Evolutionary conservation across 2,888 invertebrate species (phyloP).

Genomic region (Agrilus mali): DNA sequence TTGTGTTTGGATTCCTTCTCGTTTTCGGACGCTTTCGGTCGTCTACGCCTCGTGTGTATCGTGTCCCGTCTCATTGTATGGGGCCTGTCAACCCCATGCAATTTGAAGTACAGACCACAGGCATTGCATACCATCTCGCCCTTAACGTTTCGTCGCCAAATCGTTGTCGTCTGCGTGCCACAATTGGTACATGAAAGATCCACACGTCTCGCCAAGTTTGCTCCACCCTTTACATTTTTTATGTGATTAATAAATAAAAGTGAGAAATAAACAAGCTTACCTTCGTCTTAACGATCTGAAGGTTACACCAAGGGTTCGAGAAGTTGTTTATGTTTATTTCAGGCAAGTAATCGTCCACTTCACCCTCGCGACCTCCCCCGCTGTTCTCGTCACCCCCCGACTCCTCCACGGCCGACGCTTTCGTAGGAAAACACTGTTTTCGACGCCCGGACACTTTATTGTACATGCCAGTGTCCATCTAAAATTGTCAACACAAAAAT

Average conservation of each 20-base stretch:
- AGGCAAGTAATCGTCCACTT: constrained; percentile 22
- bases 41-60: constrained; percentile 84
- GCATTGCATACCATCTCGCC: constrained; percentile 99
- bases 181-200: constrained; percentile 94
- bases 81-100: constrained; percentile 88
- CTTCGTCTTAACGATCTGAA: constrained; percentile 28
- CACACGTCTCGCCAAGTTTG: constrained; percentile 41
- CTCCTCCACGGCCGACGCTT: constrained; percentile 32
- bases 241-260: too few species aligned
- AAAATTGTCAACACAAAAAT: neutral
- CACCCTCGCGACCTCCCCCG: constrained; percentile 14
- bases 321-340: constrained; percentile 28
- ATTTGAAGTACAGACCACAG: constrained; percentile 93
- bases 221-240: constrained; percentile 11
- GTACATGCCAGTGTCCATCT: constrained; percentile 7
- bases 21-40: constrained; percentile 59
- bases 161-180: constrained; percentile 92
- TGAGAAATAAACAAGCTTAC: constrained; percentile 13
- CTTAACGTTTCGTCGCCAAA: constrained; percentile 91
- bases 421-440: constrained; percentile 71
- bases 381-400: constrained; percentile 17
- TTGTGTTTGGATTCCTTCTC: constrained; percentile 15
- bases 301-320: constrained; percentile 31
- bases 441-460: constrained; percentile 47
- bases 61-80: constrained; percentile 93